Evolutionary conservation across 2,888 invertebrate species (phyloP), one percentile per base, ranked within the genome.

Genomic region (Melinopterus prodromus): DNA sequence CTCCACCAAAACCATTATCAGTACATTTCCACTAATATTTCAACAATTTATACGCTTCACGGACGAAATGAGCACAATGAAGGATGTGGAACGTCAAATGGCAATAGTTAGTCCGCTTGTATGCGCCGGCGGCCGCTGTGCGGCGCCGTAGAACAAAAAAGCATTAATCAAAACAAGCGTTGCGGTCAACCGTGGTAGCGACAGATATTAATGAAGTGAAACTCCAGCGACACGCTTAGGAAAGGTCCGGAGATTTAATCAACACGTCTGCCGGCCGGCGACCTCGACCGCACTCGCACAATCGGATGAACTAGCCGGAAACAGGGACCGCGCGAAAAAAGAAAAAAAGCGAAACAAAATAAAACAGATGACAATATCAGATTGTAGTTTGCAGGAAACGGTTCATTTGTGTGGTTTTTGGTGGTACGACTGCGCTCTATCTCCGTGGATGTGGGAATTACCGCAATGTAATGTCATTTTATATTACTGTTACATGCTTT

Each of bases 151-250:
- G 14, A 26, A 72, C 16, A 74, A 74, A 74, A 74, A 78, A 78
- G 53, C 71, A 70, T 78, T 78, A 74, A 74, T 74, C 74, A 74
- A 74, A 74, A 74, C 37, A 74, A 74, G 74, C 74, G 74, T 74
- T 37, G 74, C n/a, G 37, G 74, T 37, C 35, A 37, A 35, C 37
- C 37, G 74, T 74, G 74, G 35, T 35, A 74, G 37, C 37, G 74
- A 74, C 74, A 74, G n/a, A 37, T 78, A 78, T 71, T 78, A 78
- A 78, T 78, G 78, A 78, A 78, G 78, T 74, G 74, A 74, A 37
- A 37, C 74, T 74, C 74, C 74, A 74, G 74, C 37, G 74, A 74
- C 36, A 53, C 37, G 74, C 74, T 74, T 74, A 74, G 36, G 71
- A 74, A 35, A 74, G 74, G 74, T 36, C 74, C 74, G 36, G 26